These are phyloP conservation scores for Chionis minor DNA, from an alignment of 2,113 vertebrate species.

Conservation along the genomic window DNA sequence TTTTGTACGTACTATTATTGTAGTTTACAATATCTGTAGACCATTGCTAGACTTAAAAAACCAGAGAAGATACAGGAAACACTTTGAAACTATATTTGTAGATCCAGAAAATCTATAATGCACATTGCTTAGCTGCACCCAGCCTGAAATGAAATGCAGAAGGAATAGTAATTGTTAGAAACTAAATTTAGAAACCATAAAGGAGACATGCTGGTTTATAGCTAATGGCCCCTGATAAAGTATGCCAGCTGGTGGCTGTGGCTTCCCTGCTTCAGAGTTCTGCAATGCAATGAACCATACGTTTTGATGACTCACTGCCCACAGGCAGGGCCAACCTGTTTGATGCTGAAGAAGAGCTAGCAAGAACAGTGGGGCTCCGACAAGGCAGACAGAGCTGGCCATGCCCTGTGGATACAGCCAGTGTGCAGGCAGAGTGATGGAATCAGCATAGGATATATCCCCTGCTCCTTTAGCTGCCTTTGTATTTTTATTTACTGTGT, in stretches of 20 bases:
- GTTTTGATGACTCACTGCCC: neutral
- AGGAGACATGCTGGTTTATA: neutral
- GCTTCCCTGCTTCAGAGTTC: neutral
- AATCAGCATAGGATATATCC: neutral
- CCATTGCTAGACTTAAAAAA: neutral
- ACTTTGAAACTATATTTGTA: neutral
- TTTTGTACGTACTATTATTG: neutral
- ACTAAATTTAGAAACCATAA: neutral
- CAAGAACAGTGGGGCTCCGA: neutral
- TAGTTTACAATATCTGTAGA: neutral
- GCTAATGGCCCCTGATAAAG: neutral
- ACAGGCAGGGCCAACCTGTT: neutral
- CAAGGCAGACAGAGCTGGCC: neutral
- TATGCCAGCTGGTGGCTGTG: conserved; percentile 32
- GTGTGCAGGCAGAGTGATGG: neutral
- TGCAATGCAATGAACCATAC: neutral
- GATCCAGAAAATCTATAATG: neutral
- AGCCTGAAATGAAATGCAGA: neutral
- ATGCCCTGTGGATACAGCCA: neutral
- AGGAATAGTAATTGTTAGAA: neutral
- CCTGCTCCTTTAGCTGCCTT: neutral
- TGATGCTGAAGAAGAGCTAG: neutral
- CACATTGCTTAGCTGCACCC: neutral
- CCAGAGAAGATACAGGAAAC: neutral
- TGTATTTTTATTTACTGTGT: neutral